Evolutionary conservation across 2,888 invertebrate species (phyloP), one percentile per base, ranked within the genome.

Genomic region (Patella ulyssiponensis): DNA sequence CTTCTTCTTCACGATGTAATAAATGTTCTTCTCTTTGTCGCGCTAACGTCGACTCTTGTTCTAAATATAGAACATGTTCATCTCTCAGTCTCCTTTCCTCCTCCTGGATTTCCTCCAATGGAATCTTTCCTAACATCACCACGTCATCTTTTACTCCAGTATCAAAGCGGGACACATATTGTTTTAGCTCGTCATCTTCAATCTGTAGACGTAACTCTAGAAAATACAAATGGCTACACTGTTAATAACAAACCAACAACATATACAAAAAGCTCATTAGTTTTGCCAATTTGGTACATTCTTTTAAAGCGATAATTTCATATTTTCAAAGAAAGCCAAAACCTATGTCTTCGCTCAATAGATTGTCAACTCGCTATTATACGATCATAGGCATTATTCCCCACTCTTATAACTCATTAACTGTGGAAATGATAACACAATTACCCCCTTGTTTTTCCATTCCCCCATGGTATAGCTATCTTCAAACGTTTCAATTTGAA

Each of bases 81-180:
- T 91, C 90, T 52, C 91, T 82, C 52, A 91, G 85, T 7, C 88
- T 80, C 64, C 84, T 84, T 77, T 91, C 91, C 76, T 91, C 91
- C 54, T 89, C 88, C 84, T 90, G 88, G 1, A 91, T 88, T 58
- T 91, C 90, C 77, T 90, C 88, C 78, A 91, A 83, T 4, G 86
- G 84, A 73, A 91, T 90, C 74, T 83, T 85, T 1, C 90, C 90
- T 52, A 91, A 84, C 89, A 91, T 89, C 23, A 91, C 86, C 56
- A 90, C 87, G 70, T 91, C 90, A 74, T 90, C 88, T 69, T 81
- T 80, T 9, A 89, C 86, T 3, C 85, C 87, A 1, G 84, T 84
- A 77, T 89, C 89, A 82, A 91, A 90, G 23, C 88, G 84, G 27
- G 86, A 84, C 58, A 90, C 80, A 75, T 90, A 90, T 14, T 86